Conservation (phyloP, 2,797 vertebrate species). For the Protonibea diacanthus region DNA sequence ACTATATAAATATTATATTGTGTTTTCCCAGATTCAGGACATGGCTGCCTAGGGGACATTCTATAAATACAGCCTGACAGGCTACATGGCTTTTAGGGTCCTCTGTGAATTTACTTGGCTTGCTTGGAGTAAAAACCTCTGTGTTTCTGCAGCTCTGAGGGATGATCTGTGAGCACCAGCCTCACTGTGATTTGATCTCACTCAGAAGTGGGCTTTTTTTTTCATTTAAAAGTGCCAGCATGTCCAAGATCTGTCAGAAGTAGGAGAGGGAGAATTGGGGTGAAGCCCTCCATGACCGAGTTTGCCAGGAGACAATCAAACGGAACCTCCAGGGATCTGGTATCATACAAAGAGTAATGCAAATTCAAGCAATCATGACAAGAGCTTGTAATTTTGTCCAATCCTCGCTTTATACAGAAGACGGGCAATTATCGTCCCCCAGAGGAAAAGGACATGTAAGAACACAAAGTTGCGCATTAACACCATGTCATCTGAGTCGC, state of each 20-base stretch:
- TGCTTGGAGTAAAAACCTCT: slow-evolving; percentile 69
- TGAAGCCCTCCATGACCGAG: slow-evolving; percentile 29
- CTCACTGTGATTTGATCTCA: slow-evolving; percentile 67
- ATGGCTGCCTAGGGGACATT: slow-evolving; percentile 78
- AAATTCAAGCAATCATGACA: slow-evolving; percentile 21
- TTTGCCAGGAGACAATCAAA: slow-evolving; percentile 51
- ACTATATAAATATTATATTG: slow-evolving; percentile 82
- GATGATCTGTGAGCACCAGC: slow-evolving; percentile 71
- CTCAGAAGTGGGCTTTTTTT: slow-evolving; percentile 47
- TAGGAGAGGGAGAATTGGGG: slow-evolving; percentile 7
- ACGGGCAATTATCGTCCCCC: not conserved
- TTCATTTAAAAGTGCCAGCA: slow-evolving; percentile 45
- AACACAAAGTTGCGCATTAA: not conserved
- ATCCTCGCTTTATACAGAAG: not conserved
- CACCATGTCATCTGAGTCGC: not conserved
- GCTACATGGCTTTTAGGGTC: slow-evolving; percentile 80
- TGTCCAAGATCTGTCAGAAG: slow-evolving; percentile 52
- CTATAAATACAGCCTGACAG: slow-evolving; percentile 84
- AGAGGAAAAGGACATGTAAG: not conserved
- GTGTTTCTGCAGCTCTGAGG: slow-evolving; percentile 70
- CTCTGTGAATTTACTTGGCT: slow-evolving; percentile 73
- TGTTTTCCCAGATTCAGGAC: slow-evolving; percentile 82
- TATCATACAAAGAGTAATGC: slow-evolving; percentile 6
- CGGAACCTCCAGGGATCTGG: not conserved
- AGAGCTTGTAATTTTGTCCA: slow-evolving; percentile 9